These are phyloP conservation scores for Epinephelus malabaricus DNA, from an alignment of 2,797 vertebrate species.

Conservation along the genomic window DNA sequence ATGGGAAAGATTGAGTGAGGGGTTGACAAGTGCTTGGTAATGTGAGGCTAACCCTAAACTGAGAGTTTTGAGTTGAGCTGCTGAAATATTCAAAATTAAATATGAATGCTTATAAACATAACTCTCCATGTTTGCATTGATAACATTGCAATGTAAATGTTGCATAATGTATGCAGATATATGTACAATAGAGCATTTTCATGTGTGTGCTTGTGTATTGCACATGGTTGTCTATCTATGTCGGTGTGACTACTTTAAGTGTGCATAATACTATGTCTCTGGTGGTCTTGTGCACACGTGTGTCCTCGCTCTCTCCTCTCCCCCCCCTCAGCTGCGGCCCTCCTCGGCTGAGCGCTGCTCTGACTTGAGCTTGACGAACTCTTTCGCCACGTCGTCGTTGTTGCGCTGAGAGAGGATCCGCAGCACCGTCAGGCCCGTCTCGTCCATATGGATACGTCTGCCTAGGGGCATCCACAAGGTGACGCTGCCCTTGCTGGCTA, in stretches of 20 bases:
- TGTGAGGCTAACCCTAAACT: conserved; percentile 47
- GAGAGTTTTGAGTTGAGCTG: conserved; percentile 30
- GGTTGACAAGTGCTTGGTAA: conserved; percentile 34
- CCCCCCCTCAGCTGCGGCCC: conserved; percentile 88
- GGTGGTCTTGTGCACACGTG: conserved; percentile 88
- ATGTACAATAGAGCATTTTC: conserved; percentile 72
- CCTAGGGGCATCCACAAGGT: conserved; percentile 89
- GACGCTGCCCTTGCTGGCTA: conserved; percentile 88
- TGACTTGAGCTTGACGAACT: conserved; percentile 98
- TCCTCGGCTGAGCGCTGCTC: conserved; percentile 97
- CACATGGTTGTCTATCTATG: conserved; percentile 68
- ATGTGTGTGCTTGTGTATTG: conserved; percentile 76
- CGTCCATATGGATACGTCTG: conserved; percentile 96
- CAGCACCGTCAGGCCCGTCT: conserved; percentile 97
- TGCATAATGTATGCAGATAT: conserved; percentile 78
- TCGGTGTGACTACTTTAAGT: conserved; percentile 47
- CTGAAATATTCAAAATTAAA: conserved; percentile 57
- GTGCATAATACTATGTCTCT: conserved; percentile 87
- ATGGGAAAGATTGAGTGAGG: conserved; percentile 44
- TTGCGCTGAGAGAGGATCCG: conserved; percentile 98
- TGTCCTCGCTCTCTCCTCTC: neutral
- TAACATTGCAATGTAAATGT: conserved; percentile 74
- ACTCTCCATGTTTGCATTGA: conserved; percentile 72
- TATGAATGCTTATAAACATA: conserved; percentile 57
- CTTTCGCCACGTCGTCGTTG: conserved; percentile 98